These are phyloP conservation scores for Choristoneura rosaceana DNA, from an alignment of 2,888 invertebrate species.

Conservation along the genomic window DNA sequence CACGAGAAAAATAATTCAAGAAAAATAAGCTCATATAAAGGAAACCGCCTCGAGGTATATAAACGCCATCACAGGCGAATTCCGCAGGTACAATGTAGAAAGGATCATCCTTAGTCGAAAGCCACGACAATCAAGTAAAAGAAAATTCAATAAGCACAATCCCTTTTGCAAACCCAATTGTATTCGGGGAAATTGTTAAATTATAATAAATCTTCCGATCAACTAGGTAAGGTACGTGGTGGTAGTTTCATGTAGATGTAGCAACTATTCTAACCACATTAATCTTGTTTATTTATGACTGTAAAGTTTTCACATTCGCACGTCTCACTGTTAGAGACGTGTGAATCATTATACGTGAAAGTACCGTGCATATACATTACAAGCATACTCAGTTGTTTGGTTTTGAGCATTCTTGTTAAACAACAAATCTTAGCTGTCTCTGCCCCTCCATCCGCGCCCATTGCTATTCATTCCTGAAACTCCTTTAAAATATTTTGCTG, in stretches of 20 bases:
- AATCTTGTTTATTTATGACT: slow-evolving; percentile 27
- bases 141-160: slow-evolving; percentile 18
- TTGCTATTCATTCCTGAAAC: slow-evolving; percentile 21
- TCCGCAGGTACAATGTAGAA: slow-evolving; percentile 10
- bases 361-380: slow-evolving; percentile 11
- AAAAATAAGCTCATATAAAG: slow-evolving; percentile 4
- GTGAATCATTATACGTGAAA: slow-evolving; percentile 29
- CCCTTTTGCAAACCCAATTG: slow-evolving; percentile 10
- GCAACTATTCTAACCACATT: slow-evolving; percentile 9
- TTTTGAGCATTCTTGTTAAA: slow-evolving; percentile 9
- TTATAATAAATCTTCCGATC: slow-evolving; percentile 9
- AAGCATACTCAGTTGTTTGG: slow-evolving; percentile 22
- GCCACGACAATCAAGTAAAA: slow-evolving; percentile 24
- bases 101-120: slow-evolving; percentile 16
- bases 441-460: slow-evolving; percentile 13
- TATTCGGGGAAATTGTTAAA: slow-evolving; percentile 5
- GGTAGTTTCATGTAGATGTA: background rate
- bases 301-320: slow-evolving; percentile 40
- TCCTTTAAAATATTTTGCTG: slow-evolving; percentile 7
- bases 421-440: slow-evolving; percentile 37
- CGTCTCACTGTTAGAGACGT: slow-evolving; percentile 31
- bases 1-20: slow-evolving; percentile 8
- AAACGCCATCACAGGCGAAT: slow-evolving; percentile 11
- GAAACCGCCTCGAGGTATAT: slow-evolving; percentile 7
- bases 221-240: background rate